Base-by-base conservation (phyloP, 2,797 vertebrate species). In the Paratrypauchen microcephalus region DNA sequence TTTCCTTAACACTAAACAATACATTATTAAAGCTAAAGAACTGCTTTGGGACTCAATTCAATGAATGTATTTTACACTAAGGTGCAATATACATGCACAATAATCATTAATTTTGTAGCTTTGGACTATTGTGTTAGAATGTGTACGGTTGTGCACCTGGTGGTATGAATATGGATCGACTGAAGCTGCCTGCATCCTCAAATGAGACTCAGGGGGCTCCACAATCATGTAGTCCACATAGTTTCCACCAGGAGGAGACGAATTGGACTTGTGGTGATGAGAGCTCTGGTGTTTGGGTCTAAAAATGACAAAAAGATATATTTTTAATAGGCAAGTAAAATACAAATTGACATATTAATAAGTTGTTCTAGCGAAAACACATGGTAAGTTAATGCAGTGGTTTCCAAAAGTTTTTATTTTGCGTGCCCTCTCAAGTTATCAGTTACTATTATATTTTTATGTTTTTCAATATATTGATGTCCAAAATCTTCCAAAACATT, bases 191-290 rank as follows among this genome's bases (percentile, higher is more conserved):
- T 96, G 93, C 87, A 94, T 90, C 50, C 69, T 90, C 23, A 93
- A 61, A 0, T 91, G 87, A 6, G 95, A 83, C 62, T 92, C 91
- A 0, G 94, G 93, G 32, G 91, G 89, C 60, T 94, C 92, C 12
- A 94, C 78, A 23, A 97, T 94, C 83, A 97, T 91, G 54, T 97
- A 95, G 76, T 97, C 95, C 89, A 96, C 73, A 85, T 97, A 96
- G 58, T 93, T 91, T 54, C 94, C 94, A 63, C 92, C 79, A 75
- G 87, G 57, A 71, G 83, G 48, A 52, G 75, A 54, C 59, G 89
- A 77, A 13, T 77, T 86, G 0, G 82, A 67, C 36, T 90, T 86
- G 32, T 88, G 83, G 66, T 88, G 76, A 24, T 78, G 67, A 48
- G 80, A 58, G 70, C 12, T 30, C 19, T 88, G 84, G 61, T 87